These are phyloP conservation scores for Drosophila neonasuta DNA, from an alignment of 2,888 invertebrate species.

Conservation along the genomic window DNA sequence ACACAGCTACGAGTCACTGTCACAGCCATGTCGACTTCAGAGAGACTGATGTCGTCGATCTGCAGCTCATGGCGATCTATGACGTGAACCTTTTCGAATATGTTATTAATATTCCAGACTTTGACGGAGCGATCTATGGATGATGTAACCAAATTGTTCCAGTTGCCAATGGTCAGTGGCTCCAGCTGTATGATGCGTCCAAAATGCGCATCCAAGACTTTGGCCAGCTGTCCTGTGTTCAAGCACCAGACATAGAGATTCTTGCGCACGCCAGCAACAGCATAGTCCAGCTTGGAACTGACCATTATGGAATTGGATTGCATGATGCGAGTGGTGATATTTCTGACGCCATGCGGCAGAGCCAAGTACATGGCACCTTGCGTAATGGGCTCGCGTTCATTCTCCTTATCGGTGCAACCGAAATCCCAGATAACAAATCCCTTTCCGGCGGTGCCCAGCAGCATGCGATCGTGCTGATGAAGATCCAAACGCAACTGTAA, in stretches of 20 bases:
- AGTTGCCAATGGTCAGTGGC: constrained; percentile 92
- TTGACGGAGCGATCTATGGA: constrained; percentile 99
- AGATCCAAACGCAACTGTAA: constrained; percentile 92
- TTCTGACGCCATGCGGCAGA: constrained; percentile 93
- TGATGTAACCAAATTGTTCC: constrained; percentile 97
- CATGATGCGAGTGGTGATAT: constrained; percentile 95
- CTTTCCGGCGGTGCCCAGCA: constrained; percentile 92
- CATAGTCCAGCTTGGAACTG: constrained; percentile 94
- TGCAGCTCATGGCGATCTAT: constrained; percentile 97
- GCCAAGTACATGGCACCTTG: constrained; percentile 86
- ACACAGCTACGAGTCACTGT: constrained; percentile 97
- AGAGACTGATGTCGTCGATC: constrained; percentile 94
- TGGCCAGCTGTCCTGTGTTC: constrained; percentile 90
- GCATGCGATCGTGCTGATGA: constrained; percentile 86
- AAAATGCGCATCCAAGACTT: constrained; percentile 97
- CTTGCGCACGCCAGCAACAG: constrained; percentile 97
- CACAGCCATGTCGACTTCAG: constrained; percentile 91
- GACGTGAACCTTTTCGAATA: constrained; percentile 97
- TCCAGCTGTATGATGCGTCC: constrained; percentile 96
- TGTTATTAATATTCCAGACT: constrained; percentile 99
- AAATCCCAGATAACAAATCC: constrained; percentile 93
- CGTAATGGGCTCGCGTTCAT: constrained; percentile 80
- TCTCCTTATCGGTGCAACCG: constrained; percentile 82
- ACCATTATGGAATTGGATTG: constrained; percentile 95
- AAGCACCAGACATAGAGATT: constrained; percentile 97